phyloP scores from a whole-genome alignment of 2,888 invertebrate species.

The Octonoba sinensis region DNA sequence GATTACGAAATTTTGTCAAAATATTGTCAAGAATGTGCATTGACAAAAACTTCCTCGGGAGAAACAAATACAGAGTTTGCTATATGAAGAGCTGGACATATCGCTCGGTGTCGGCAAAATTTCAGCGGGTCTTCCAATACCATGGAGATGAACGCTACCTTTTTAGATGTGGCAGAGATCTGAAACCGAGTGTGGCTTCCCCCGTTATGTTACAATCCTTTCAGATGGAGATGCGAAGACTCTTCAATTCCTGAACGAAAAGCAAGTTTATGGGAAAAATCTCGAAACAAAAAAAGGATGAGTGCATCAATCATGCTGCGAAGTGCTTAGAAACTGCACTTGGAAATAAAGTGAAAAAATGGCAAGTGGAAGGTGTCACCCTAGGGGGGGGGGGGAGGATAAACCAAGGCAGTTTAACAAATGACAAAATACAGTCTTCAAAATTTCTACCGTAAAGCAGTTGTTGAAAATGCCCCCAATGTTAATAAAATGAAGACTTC shows the following conservation, averaged over 20 bases:
- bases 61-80: background rate
- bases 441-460: slow-evolving; percentile 1
- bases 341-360: slow-evolving; percentile 12
- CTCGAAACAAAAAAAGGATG: slow-evolving; percentile 16
- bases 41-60: background rate
- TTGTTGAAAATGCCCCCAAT: background rate
- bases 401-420: slow-evolving; percentile 16
- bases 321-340: slow-evolving; percentile 29
- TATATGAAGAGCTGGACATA: slow-evolving; percentile 9
- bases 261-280: slow-evolving; percentile 8
- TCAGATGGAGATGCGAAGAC: slow-evolving; percentile 30
- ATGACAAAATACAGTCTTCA: slow-evolving; percentile 1
- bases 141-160: slow-evolving; percentile 1
- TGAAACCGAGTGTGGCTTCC: background rate
- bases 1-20: no score
- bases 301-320: slow-evolving; percentile 22
- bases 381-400: slow-evolving; percentile 16
- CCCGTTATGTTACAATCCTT: slow-evolving; percentile 10
- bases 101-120: background rate
- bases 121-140: slow-evolving; percentile 8
- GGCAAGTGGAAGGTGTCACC: slow-evolving; percentile 7
- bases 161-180: slow-evolving; percentile 5
- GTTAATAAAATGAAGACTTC: background rate
- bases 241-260: background rate
- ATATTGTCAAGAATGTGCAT: background rate